A percentile compares a stretch with the other conserved stretches of the same genome.
Conservation (phyloP, 2,888 invertebrate species). For the Alviniconcha strummeri region DNA sequence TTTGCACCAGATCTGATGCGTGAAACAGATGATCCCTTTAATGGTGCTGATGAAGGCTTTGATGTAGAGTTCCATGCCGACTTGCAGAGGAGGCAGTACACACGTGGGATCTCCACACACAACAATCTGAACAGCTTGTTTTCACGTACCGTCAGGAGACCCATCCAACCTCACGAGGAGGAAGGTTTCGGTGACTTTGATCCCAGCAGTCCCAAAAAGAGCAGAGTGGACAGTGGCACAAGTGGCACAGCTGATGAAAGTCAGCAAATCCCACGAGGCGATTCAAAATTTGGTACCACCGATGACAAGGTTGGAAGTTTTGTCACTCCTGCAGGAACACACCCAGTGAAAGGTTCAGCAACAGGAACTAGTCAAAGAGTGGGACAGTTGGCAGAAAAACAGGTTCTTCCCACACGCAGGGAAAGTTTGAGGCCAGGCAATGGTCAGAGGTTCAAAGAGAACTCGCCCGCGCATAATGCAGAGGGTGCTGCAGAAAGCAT, state of each 20-base stretch:
- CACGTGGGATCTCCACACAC: constrained; percentile 33
- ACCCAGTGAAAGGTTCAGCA: too few species aligned
- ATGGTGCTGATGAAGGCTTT: constrained; percentile 12
- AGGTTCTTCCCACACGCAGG: background rate
- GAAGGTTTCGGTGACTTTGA: background rate
- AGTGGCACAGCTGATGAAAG: background rate
- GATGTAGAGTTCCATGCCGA: constrained; percentile 22
- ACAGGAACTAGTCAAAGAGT: too few species aligned
- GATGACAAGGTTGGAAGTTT: too few species aligned
- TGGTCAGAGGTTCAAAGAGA: background rate
- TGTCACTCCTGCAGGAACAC: too few species aligned
- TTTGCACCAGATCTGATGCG: background rate
- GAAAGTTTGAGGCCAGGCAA: background rate
- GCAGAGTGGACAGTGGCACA: background rate
- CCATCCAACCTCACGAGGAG: background rate
- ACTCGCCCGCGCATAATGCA: background rate
- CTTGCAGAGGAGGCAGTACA: constrained; percentile 13
- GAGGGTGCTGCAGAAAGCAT: background rate
- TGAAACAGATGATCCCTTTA: constrained; percentile 29
- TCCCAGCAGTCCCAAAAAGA: constrained; percentile 21
- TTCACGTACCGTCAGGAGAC: constrained; percentile 38
- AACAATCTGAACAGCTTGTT: constrained; percentile 35
- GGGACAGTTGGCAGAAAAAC: background rate
- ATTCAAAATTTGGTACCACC: background rate
- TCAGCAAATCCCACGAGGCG: background rate